These are phyloP conservation scores for Cactoblastis cactorum DNA, from an alignment of 2,888 invertebrate genomes.

Conservation along the genomic window DNA sequence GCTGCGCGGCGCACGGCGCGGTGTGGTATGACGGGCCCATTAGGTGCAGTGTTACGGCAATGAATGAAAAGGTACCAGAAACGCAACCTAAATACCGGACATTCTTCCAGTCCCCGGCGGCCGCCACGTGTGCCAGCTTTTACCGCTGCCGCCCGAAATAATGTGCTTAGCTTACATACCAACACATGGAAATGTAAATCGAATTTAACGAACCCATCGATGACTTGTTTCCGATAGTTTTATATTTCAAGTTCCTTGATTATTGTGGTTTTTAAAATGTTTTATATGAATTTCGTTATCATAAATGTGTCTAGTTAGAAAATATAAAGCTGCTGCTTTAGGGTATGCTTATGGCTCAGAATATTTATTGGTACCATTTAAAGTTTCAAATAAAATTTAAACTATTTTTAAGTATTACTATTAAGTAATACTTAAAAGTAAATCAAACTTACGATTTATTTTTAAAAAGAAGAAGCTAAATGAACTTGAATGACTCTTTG, in stretches of 20 bases:
- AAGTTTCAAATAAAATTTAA: no score
- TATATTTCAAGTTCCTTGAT: background rate
- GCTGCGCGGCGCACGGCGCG: background rate
- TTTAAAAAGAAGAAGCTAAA: background rate
- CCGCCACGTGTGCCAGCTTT: constrained; percentile 69
- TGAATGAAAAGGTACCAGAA: constrained; percentile 77
- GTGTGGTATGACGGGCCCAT: constrained; percentile 28
- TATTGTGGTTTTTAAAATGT: background rate
- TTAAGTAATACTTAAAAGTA: no score
- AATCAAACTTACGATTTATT: no score
- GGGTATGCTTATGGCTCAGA: no score
- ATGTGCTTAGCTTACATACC: constrained; percentile 63
- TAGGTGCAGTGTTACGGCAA: constrained; percentile 71
- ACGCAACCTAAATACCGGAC: constrained; percentile 76
- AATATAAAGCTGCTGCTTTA: no score
- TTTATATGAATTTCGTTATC: background rate
- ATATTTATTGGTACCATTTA: no score
- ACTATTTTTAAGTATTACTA: background rate
- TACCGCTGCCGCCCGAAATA: constrained; percentile 64
- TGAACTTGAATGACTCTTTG: background rate
- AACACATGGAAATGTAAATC: constrained; percentile 53
- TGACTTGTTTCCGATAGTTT: no score
- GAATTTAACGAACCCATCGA: constrained; percentile 51
- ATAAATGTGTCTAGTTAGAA: no score
- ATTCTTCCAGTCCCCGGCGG: constrained; percentile 65